Percentiles rank a stretch among this genome's conserved stretches.
Conservation (phyloP, 2,888 invertebrate genomes). For the Caenorhabditis auriculariae region DNA sequence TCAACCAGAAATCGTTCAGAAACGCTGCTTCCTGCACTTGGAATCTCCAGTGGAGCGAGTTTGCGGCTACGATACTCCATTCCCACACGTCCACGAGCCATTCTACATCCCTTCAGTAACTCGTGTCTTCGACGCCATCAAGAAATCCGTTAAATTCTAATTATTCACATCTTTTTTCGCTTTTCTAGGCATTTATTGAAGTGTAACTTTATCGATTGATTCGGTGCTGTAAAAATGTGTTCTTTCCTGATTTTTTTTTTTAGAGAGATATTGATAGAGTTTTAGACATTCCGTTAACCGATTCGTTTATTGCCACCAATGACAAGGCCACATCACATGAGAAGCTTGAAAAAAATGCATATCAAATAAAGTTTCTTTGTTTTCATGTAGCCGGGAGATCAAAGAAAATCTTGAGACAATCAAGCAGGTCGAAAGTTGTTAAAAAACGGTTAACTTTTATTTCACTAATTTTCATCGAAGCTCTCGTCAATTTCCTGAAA, state of each 20-base stretch:
- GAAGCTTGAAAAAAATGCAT: too few species aligned
- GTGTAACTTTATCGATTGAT: background rate
- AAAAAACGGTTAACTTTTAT: too few species aligned
- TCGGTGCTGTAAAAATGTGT: background rate
- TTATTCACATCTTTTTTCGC: background rate
- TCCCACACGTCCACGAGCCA: constrained; percentile 92
- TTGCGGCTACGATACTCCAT: constrained; percentile 94
- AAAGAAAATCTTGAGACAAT: too few species aligned
- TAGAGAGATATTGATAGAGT: background rate
- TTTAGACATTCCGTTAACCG: background rate
- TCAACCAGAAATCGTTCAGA: constrained; percentile 69
- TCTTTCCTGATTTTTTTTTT: background rate
- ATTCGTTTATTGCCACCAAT: background rate
- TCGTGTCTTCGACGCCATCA: constrained; percentile 82
- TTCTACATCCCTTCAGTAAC: constrained; percentile 93
- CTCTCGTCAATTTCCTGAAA: too few species aligned
- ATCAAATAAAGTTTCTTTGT: too few species aligned
- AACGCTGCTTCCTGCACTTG: constrained; percentile 88
- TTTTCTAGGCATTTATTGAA: too few species aligned
- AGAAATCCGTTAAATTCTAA: constrained; percentile 74
- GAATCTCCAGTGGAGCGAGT: constrained; percentile 89
- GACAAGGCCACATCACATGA: too few species aligned
- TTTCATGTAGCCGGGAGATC: too few species aligned
- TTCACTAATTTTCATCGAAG: too few species aligned
- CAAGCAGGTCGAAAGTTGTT: too few species aligned